Evolutionary conservation across 2,888 invertebrate genomes (phyloP).

Genomic region (Podabrus alpinus): DNA sequence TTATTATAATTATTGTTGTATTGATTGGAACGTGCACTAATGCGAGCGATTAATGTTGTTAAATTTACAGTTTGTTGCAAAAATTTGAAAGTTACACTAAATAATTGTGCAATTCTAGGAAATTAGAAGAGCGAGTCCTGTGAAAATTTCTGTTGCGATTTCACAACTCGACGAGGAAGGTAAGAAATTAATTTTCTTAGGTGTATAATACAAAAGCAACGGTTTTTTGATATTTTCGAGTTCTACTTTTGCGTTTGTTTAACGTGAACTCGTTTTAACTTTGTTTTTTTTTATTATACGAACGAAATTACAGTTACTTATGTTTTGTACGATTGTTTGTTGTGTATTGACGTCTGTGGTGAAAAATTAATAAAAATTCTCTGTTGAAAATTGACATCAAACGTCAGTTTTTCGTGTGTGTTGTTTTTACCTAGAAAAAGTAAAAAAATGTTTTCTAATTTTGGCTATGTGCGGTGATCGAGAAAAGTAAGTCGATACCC

Average conservation of each 20-base stretch:
- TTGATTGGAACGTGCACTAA: background rate
- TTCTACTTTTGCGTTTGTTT: background rate
- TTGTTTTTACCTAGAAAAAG: background rate
- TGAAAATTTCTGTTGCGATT: background rate
- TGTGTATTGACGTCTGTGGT: background rate
- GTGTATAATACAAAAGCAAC: background rate
- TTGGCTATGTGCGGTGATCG: background rate
- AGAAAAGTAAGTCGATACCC: background rate
- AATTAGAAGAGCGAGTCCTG: background rate
- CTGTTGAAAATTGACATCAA: background rate
- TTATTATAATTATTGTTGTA: background rate
- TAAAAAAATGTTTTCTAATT: background rate
- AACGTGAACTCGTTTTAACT: background rate
- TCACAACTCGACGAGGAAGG: background rate
- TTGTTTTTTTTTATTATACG: background rate
- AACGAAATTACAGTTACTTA: slow-evolving; percentile 1
- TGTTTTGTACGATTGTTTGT: background rate
- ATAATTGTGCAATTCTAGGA: slow-evolving; percentile 2
- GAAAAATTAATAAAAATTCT: background rate
- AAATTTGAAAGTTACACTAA: background rate
- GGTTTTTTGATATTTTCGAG: background rate
- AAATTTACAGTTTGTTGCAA: background rate
- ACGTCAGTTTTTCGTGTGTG: background rate
- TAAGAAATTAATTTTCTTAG: background rate
- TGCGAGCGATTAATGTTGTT: background rate